A percentile compares a stretch with the other conserved stretches of the same genome.
Evolutionary conservation across 2,888 invertebrate species (phyloP).

Genomic region (Meliscaeva auricollis): DNA sequence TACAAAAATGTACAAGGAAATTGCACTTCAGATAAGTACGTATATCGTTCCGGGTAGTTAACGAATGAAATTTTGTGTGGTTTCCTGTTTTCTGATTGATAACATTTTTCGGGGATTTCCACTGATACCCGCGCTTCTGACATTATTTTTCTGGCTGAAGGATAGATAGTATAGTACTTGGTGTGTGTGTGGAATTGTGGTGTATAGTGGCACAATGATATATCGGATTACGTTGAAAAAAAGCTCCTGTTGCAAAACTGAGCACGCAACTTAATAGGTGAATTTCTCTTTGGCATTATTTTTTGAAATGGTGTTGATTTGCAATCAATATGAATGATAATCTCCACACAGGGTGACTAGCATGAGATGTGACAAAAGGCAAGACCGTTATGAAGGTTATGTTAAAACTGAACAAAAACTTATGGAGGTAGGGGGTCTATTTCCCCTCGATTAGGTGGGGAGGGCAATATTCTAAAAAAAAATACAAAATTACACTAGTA

Average conservation of each 20-base stretch:
- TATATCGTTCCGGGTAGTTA: conserved; percentile 78
- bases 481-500: too few relatives aligned
- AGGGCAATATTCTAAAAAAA: too few relatives aligned
- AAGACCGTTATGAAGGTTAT: too few relatives aligned
- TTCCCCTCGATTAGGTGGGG: too few relatives aligned
- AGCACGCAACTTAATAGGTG: conserved; percentile 29
- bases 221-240: conserved; percentile 51
- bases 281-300: conserved; percentile 17
- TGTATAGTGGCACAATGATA: conserved; percentile 60
- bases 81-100: conserved; percentile 78
- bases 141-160: conserved; percentile 16
- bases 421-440: too few relatives aligned
- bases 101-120: conserved; percentile 73
- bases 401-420: too few relatives aligned
- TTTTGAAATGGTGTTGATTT: background rate
- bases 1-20: conserved; percentile 77
- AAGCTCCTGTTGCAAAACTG: conserved; percentile 53
- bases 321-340: too few relatives aligned
- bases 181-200: conserved; percentile 1
- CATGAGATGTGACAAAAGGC: too few relatives aligned
- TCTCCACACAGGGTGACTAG: too few relatives aligned
- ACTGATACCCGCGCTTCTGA: conserved; percentile 23
- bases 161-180: background rate
- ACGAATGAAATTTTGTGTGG: conserved; percentile 77
- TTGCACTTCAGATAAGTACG: conserved; percentile 77